Base-by-base conservation (phyloP, 2,888 invertebrate genomes). In the Thecocarcelia acutangulata region DNA sequence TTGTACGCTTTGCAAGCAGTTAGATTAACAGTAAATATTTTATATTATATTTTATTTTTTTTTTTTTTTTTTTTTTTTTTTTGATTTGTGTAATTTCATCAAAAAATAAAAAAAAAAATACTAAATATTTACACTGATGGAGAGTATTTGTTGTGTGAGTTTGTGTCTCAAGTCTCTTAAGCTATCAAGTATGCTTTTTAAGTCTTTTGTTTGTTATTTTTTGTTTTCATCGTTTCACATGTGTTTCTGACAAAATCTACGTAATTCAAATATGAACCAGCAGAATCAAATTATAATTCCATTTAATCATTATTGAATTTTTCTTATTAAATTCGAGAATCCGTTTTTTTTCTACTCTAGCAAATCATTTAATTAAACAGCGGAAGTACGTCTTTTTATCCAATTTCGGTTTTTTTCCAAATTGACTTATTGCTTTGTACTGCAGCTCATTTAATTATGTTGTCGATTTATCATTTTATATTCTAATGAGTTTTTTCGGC, bases 11-110 rank as follows among this genome's bases (percentile, higher is more conserved):
- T 2, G 2, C 52, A 24, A 15, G 40, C 40, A 15, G 40, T 66
- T 66, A 33, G 40, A 50, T 58, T 75, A 68, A 68, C 74, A 2
- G 66, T 68, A 52, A 42, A 68, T 59, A 68, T 75, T 42, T 50
- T 68, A n/a, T n/a, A n/a, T n/a, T n/a, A n/a, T n/a, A n/a, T n/a
- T 58, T 40, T 40, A 40, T 21, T 19, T n/a, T 52, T 54, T 63
- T 15, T 0, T 72, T 72, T n/a, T 42, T 40, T n/a, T 52, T 37
- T 24, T 40, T 24, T 1, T 4, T 12, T 24, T 40, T 24, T 1
- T 4, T 12, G 15, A 52, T 48, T 19, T 48, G 24, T 17, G 8
- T 3, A 13, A 13, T 33, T 33, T 17, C 33, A 48, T 33, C 15
- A 0, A 6, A 13, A 0, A 2, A 17, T 13, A 37, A 37, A 50